phyloP scores from a whole-genome alignment of 2,888 invertebrate species.

The Apodemia zela region DNA sequence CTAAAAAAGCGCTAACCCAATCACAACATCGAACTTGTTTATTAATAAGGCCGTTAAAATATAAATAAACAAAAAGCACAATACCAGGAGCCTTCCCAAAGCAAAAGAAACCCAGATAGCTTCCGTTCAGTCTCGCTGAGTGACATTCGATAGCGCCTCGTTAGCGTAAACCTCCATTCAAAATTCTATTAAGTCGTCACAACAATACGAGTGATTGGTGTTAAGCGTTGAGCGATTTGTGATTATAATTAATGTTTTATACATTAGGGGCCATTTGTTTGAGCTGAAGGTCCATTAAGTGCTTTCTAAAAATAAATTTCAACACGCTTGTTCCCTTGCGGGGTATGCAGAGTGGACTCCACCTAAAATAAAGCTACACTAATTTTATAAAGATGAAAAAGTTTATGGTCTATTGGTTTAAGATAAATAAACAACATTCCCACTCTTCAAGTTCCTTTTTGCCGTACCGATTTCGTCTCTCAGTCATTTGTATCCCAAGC shows the following conservation, averaged over 20 bases:
- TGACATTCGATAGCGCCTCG: conserved; percentile 61
- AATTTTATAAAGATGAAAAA: too few relatives aligned
- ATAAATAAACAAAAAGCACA: conserved; percentile 4
- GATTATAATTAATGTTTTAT: conserved; percentile 5
- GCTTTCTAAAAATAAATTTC: not conserved
- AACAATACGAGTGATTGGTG: conserved; percentile 34
- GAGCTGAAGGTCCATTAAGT: not conserved
- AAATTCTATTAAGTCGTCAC: conserved; percentile 49
- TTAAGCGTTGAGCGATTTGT: conserved; percentile 19
- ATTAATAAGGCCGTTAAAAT: not conserved
- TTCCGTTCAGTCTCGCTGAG: conserved; percentile 41
- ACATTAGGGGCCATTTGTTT: not conserved
- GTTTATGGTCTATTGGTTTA: too few relatives aligned
- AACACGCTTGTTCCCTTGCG: too few relatives aligned
- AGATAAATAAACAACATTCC: too few relatives aligned
- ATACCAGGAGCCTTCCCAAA: not conserved
- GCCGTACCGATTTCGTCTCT: too few relatives aligned
- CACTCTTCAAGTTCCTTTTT: too few relatives aligned
- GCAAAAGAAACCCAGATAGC: conserved; percentile 34
- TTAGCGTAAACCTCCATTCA: conserved; percentile 52
- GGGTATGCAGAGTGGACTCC: too few relatives aligned
- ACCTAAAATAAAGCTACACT: too few relatives aligned
- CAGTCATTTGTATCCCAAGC: too few relatives aligned
- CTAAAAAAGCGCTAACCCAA: too few relatives aligned
- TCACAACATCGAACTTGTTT: too few relatives aligned